Conservation (phyloP, 2,888 invertebrate species). For the Microctonus aethiopoides region DNA sequence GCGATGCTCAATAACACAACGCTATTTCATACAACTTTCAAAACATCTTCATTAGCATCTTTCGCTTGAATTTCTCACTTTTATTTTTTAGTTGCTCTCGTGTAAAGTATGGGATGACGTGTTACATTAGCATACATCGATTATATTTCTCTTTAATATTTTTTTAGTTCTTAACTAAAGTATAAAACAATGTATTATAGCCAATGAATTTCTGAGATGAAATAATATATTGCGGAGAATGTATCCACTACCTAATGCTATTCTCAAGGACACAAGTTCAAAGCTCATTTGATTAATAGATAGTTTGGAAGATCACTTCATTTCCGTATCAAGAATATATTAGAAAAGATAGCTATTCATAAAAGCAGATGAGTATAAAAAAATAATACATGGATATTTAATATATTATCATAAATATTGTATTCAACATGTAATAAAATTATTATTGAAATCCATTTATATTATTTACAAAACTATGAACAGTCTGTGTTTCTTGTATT, state of each 20-base stretch:
- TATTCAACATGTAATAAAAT: background rate
- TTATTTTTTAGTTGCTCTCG: background rate
- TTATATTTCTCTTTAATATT: background rate
- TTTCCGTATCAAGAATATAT: background rate
- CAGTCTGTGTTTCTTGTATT: background rate
- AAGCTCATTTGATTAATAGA: background rate
- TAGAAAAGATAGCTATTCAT: no score
- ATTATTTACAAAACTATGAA: background rate
- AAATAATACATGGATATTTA: background rate
- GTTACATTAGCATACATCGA: background rate
- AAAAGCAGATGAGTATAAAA: background rate
- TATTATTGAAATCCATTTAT: background rate
- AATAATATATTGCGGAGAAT: background rate
- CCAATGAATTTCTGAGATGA: background rate
- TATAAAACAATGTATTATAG: background rate
- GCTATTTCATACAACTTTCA: constrained; percentile 36
- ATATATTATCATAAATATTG: background rate
- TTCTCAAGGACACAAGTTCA: background rate
- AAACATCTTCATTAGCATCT: constrained; percentile 37
- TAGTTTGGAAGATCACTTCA: background rate
- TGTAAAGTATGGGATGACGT: background rate
- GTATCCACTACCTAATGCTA: background rate
- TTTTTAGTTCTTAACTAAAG: background rate
- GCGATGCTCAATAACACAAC: background rate
- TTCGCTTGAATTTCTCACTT: background rate